Evolutionary conservation across 1,140 invertebrate species (phyloP), one percentile per base, ranked within the genome.

Genomic region (Psix sp.): DNA sequence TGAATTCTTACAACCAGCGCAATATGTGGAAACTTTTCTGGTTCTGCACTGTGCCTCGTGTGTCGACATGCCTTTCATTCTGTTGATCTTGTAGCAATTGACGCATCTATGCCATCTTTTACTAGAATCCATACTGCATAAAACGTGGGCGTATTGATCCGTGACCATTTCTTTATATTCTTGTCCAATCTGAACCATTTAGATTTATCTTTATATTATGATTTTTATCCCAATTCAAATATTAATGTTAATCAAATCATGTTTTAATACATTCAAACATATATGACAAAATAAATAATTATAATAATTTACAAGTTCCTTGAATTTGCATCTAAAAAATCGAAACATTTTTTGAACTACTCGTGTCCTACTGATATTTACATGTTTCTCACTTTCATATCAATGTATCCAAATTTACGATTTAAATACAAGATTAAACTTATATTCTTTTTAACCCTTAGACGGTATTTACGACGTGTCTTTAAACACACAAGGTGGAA

Each of bases 11-110:
- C 71, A 74, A n/a, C 63, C 71, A 13, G 63, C 36, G 36, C 71
- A 74, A 57, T 45, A 74, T 0, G 72, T 68, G 3, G 72, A 74
- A 9, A 74, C 72, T 65, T 74, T 74, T 63, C 63, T 63, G 16
- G 72, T 74, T 36, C 72, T 62, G 38, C 72, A 74, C 35, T 74
- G 63, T 1, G 72, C 72, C 33, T 57, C 57, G 26, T 74, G 72
- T 15, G 65, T 68, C n/a, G 59, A 65, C 72, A 74, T 68, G 57
- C 57, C 72, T 43, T 57, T 68, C 21, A 13, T 35, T 59, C 72
- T 46, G 59, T 74, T 74, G 45, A 51, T 54, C 40, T 45, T 57
- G 46, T 74, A 74, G 38, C 57, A 63, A 45, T 59, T 65, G 43
- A 74, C 49, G 39, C 65, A 68, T 46, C 63, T 60, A 17, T 74